phyloP scores from a whole-genome alignment of 2,888 invertebrate species.

The Cerceris rybyensis region DNA sequence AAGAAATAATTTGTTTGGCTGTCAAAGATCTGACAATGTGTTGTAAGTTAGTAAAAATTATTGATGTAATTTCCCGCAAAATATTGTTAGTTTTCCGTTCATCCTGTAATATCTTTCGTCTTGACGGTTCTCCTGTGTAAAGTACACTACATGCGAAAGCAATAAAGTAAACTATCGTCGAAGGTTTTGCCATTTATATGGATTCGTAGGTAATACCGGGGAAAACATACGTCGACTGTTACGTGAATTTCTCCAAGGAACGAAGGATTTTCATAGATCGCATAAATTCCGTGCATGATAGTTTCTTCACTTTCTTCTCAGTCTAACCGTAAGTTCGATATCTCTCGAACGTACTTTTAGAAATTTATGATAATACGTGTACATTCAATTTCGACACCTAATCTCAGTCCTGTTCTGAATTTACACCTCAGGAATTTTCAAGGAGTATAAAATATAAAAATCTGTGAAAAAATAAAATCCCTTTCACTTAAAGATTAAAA shows the following conservation, averaged over 20 bases:
- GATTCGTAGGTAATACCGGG: background rate
- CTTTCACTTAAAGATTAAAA: too few species aligned
- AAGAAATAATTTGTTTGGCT: too few species aligned
- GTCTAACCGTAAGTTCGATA: background rate
- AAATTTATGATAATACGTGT: background rate
- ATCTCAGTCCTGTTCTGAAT: background rate
- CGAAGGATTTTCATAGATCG: constrained; percentile 1
- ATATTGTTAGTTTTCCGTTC: too few species aligned
- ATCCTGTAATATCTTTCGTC: too few species aligned
- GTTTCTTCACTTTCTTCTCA: background rate
- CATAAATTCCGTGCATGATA: background rate
- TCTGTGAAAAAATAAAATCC: too few species aligned
- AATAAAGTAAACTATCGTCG: background rate
- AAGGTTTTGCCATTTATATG: background rate
- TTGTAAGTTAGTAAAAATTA: too few species aligned
- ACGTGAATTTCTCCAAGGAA: background rate
- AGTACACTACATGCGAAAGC: too few species aligned
- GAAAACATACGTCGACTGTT: background rate
- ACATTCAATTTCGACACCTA: background rate
- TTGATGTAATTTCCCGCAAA: too few species aligned
- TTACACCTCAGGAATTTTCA: background rate
- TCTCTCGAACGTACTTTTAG: background rate
- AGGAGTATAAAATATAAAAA: background rate
- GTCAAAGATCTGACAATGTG: too few species aligned
- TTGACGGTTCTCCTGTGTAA: too few species aligned